Percentiles rank a stretch among this genome's conserved stretches.
Conservation (phyloP, 2,888 invertebrate genomes). For the Steromphala cineraria region DNA sequence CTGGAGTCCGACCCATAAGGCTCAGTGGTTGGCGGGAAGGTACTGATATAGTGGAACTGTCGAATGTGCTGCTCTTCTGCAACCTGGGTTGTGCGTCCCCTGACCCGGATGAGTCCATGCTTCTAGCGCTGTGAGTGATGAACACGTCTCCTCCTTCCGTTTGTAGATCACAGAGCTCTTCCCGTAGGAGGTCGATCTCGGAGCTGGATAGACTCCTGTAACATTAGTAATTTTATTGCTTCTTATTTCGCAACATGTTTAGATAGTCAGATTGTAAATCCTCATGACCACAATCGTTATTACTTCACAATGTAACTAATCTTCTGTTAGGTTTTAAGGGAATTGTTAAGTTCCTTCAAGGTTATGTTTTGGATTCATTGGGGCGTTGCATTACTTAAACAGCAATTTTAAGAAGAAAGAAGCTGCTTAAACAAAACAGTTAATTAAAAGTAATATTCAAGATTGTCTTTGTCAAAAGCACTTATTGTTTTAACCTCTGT, state of each 20-base stretch:
- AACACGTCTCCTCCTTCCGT: slow-evolving; percentile 33
- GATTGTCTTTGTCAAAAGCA: no score
- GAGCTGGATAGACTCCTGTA: slow-evolving; percentile 62
- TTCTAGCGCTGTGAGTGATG: slow-evolving; percentile 30
- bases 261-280: background rate
- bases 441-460: no score
- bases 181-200: slow-evolving; percentile 54
- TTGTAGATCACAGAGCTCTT: slow-evolving; percentile 46
- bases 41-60: background rate
- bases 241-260: background rate
- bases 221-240: background rate
- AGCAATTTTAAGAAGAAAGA: no score
- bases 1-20: background rate
- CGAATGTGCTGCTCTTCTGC: slow-evolving; percentile 2
- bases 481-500: no score
- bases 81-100: background rate
- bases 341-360: no score
- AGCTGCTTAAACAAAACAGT: no score
- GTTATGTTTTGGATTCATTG: no score
- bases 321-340: no score
- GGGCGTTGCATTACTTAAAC: no score
- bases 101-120: background rate
- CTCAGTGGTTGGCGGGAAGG: background rate
- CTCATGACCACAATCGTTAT: no score
- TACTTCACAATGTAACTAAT: no score